A percentile compares a stretch with the other conserved stretches of the same genome.
Conservation (phyloP, 1,140 invertebrate species). For the Chironomus striatipennis region DNA sequence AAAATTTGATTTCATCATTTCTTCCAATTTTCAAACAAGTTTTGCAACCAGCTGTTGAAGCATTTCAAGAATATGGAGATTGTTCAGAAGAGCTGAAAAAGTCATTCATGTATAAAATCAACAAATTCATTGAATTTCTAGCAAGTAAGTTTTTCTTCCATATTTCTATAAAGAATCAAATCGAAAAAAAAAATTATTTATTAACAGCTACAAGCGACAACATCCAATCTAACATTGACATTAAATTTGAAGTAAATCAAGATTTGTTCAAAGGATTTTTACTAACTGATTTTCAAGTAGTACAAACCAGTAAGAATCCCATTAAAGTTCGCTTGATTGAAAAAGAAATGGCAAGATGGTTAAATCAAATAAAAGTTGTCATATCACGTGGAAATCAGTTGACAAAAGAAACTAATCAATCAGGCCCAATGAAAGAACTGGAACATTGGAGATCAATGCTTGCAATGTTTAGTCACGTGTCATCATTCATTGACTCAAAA, state of each 20-base stretch:
- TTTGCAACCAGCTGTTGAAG: conserved; percentile 40
- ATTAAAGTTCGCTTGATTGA: conserved; percentile 31
- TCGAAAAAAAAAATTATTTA: too few relatives aligned
- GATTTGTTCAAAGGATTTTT: conserved; percentile 34
- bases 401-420: conserved; percentile 66
- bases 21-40: conserved; percentile 42
- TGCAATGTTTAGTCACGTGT: conserved; percentile 67
- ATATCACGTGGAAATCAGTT: conserved; percentile 54
- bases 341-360: conserved; percentile 32
- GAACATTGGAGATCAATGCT: conserved; percentile 73
- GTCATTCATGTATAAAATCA: conserved; percentile 48
- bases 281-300: conserved; percentile 34
- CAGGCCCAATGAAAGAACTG: conserved; percentile 70
- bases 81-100: conserved; percentile 43
- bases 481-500: conserved; percentile 63
- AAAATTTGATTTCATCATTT: conserved; percentile 39
- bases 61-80: conserved; percentile 46
- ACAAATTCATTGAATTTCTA: conserved; percentile 45
- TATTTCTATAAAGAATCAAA: too few relatives aligned
- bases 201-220: not conserved
- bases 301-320: conserved; percentile 32
- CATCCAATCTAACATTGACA: conserved; percentile 29
- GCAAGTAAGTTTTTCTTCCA: conserved; percentile 44
- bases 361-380: conserved; percentile 36
- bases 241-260: conserved; percentile 31